A percentile compares a stretch with the other conserved stretches of the same genome.
Evolutionary conservation across 53 echinoderm and acorn worm species (phyloP).

Genomic region (Temnopleurus reevesii): DNA sequence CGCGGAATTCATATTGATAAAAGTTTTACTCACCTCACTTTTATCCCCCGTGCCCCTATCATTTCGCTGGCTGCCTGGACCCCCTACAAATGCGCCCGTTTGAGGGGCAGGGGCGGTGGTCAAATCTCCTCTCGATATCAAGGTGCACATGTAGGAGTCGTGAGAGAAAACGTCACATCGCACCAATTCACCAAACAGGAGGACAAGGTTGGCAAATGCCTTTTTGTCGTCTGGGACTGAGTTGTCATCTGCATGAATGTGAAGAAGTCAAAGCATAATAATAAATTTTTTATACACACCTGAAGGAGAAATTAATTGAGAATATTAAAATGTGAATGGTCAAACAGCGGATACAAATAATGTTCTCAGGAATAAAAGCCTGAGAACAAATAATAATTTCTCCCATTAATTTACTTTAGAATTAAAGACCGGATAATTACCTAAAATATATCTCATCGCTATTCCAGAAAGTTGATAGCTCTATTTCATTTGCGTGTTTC

Average conservation of each 20-base stretch:
- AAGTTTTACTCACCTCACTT: constrained; percentile 67
- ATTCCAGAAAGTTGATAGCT: too few relatives aligned
- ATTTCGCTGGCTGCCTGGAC: constrained; percentile 52
- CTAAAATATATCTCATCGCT: too few relatives aligned
- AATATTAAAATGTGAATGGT: too few relatives aligned
- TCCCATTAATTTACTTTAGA: too few relatives aligned
- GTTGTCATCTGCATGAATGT: constrained; percentile 85
- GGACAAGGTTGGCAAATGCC: constrained; percentile 89
- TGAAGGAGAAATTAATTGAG: too few relatives aligned
- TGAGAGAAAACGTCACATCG: constrained; percentile 99
- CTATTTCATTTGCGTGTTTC: too few relatives aligned
- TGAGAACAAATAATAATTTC: too few relatives aligned
- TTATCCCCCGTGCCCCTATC: constrained; percentile 37
- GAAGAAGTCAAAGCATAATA: too few relatives aligned
- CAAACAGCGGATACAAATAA: too few relatives aligned
- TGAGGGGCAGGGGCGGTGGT: constrained; percentile 63
- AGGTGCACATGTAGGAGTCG: constrained; percentile 95
- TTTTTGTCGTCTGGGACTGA: constrained; percentile 74
- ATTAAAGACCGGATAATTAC: too few relatives aligned
- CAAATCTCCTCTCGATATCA: constrained; percentile 94
- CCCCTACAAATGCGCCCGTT: constrained; percentile 37
- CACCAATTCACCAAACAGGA: constrained; percentile 95
- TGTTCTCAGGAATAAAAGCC: too few relatives aligned
- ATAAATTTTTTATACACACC: too few relatives aligned
- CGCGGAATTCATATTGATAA: constrained; percentile 87